These are phyloP conservation scores for Galeruca laticollis DNA, from an alignment of 2,888 invertebrate genomes.

Conservation along the genomic window DNA sequence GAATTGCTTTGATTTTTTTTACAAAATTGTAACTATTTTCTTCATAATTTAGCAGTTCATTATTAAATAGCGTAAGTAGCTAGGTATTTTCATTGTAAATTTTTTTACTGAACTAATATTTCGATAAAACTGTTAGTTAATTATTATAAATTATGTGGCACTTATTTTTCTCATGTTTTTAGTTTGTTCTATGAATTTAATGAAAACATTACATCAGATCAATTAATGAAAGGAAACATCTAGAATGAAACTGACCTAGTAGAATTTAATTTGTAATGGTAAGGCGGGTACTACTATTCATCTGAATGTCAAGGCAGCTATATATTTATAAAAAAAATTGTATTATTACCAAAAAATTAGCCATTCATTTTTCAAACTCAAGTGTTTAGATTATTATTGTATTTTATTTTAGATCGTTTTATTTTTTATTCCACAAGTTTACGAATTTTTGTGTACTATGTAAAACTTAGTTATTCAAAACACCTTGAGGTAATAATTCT, in stretches of 20 bases:
- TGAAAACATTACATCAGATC: slow-evolving; percentile 13
- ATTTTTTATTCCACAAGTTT: too few relatives aligned
- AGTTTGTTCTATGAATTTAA: background rate
- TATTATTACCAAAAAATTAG: background rate
- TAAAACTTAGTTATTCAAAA: too few relatives aligned
- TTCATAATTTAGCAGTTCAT: too few relatives aligned
- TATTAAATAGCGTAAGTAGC: background rate
- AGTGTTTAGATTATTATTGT: background rate
- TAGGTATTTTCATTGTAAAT: background rate
- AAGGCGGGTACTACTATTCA: slow-evolving; percentile 22
- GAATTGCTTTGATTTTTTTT: too few relatives aligned
- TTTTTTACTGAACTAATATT: background rate
- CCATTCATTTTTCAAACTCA: background rate
- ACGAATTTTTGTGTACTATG: too few relatives aligned
- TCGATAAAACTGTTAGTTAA: background rate
- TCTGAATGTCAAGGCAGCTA: slow-evolving; percentile 21
- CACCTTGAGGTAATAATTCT: too few relatives aligned
- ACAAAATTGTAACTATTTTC: too few relatives aligned
- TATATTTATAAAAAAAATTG: background rate
- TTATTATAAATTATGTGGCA: too few relatives aligned
- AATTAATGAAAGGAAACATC: slow-evolving; percentile 18
- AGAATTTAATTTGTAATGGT: slow-evolving; percentile 20
- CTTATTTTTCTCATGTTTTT: background rate
- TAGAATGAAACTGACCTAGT: slow-evolving; percentile 25
- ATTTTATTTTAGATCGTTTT: too few relatives aligned